Conservation (phyloP, 2,113 vertebrate genomes). For the Tamias sibiricus region DNA sequence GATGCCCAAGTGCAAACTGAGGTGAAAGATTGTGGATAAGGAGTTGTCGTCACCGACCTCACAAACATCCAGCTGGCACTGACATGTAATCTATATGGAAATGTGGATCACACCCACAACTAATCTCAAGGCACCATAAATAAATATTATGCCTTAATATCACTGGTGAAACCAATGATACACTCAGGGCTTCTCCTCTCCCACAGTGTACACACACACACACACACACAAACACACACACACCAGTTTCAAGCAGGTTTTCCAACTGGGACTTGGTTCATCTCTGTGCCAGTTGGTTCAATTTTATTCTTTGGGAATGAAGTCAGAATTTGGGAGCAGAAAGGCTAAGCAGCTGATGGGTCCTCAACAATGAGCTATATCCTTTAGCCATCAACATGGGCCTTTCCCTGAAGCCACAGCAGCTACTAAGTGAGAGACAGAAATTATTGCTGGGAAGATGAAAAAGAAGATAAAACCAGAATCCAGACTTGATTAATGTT, state of each 20-base stretch:
- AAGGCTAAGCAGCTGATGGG: not conserved
- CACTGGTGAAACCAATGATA: not conserved
- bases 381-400: not conserved
- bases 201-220: not conserved
- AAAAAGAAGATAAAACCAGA: not conserved
- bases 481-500: not conserved
- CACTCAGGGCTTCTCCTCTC: not conserved
- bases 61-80: constrained; percentile 5
- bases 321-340: not conserved
- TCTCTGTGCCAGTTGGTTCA: not conserved
- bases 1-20: constrained; percentile 57
- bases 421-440: not conserved
- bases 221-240: not conserved
- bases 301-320: constrained; percentile 5
- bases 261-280: not conserved
- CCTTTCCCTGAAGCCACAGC: not conserved
- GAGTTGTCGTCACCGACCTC: constrained; percentile 27
- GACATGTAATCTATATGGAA: not conserved
- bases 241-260: not conserved
- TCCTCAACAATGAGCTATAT: not conserved
- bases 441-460: not conserved
- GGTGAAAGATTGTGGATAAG: constrained; percentile 35
- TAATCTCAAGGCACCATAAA: not conserved
- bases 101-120: not conserved
- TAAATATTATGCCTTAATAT: not conserved